A percentile compares a stretch with the other conserved stretches of the same genome.
phyloP scores from a whole-genome alignment of 2,888 invertebrate genomes.

The Xylocampa areola region DNA sequence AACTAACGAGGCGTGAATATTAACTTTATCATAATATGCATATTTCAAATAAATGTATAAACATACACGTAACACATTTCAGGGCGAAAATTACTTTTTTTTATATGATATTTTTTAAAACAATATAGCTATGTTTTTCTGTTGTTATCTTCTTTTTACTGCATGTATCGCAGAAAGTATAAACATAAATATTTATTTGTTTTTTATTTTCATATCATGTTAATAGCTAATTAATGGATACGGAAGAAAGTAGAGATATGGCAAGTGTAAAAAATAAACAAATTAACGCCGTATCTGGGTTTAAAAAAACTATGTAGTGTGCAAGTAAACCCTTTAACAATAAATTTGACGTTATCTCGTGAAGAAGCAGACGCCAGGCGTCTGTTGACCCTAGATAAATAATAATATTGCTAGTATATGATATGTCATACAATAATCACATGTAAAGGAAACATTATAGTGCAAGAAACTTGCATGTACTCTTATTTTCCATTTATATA shows the following conservation, averaged over 20 bases:
- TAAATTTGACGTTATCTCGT: conserved; percentile 71
- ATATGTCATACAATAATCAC: conserved; percentile 54
- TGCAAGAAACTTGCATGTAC: conserved; percentile 50
- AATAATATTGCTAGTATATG: conserved; percentile 59
- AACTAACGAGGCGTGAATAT: conserved; percentile 70
- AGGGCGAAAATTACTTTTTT: neutral
- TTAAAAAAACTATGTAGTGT: conserved; percentile 32
- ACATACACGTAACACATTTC: neutral
- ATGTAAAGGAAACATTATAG: conserved; percentile 58
- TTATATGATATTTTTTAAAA: neutral
- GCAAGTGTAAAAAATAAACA: conserved; percentile 12
- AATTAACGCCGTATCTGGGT: conserved; percentile 10
- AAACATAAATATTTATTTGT: neutral
- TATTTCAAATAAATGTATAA: conserved; percentile 1
- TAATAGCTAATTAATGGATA: neutral
- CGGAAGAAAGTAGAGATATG: conserved; percentile 10
- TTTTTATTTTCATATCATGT: conserved; percentile 7
- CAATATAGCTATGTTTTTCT: too few relatives aligned
- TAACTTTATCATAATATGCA: conserved; percentile 51
- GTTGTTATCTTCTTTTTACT: too few relatives aligned
- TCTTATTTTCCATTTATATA: conserved; percentile 4
- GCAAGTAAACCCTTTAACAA: conserved; percentile 50
- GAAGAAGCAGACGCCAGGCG: conserved; percentile 65
- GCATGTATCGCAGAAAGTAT: too few relatives aligned
- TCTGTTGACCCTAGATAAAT: conserved; percentile 81